These are phyloP conservation scores for Nephrotoma appendiculata DNA, from an alignment of 2,888 invertebrate species.

Conservation along the genomic window DNA sequence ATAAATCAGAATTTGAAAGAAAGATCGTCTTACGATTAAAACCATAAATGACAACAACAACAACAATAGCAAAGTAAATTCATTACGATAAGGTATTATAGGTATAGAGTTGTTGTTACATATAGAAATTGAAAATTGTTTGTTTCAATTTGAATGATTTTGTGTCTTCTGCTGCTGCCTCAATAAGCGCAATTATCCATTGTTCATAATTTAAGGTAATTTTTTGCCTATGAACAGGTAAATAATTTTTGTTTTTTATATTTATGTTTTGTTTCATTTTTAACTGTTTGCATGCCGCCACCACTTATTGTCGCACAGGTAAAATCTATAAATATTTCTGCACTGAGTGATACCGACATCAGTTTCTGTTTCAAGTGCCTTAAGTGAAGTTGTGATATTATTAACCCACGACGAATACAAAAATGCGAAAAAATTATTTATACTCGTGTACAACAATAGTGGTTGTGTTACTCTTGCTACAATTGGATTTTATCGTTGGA, in stretches of 20 bases:
- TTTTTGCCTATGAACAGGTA: constrained; percentile 1
- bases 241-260: not conserved
- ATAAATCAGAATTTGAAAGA: not conserved
- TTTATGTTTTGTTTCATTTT: not conserved
- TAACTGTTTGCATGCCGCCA: not conserved
- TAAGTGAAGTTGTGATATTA: not conserved
- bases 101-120: not conserved
- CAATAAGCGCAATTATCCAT: not conserved
- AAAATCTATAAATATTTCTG: constrained; percentile 2
- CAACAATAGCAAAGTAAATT: not conserved
- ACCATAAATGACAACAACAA: not conserved
- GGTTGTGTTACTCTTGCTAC: not conserved
- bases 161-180: not conserved
- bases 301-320: not conserved
- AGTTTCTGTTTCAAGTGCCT: not conserved
- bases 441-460: not conserved
- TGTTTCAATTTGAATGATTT: not conserved
- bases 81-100: not conserved
- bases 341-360: not conserved
- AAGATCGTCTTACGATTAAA: not conserved
- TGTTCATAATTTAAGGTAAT: not conserved
- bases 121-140: not conserved
- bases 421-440: not conserved
- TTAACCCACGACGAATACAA: not conserved
- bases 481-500: not conserved